Conservation (phyloP, 2,888 invertebrate species). For the Chrysotoxum bicinctum region DNA sequence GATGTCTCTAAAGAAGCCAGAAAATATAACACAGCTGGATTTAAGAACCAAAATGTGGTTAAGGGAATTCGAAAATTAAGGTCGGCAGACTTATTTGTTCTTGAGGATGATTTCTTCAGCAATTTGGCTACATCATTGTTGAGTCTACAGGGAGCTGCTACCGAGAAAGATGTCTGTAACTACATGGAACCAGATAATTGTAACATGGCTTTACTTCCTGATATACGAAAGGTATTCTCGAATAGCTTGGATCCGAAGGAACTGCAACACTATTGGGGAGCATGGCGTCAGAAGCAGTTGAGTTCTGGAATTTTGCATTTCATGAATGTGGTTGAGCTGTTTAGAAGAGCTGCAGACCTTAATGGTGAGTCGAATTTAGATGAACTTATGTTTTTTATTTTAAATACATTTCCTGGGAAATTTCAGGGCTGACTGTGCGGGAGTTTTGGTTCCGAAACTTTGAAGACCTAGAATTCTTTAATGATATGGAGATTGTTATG, state of each 20-base stretch:
- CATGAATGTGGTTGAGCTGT: conserved; percentile 84
- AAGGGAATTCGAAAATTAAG: conserved; percentile 76
- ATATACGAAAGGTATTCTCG: conserved; percentile 78
- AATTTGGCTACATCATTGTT: conserved; percentile 77
- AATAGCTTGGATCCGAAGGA: conserved; percentile 85
- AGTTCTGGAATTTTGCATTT: conserved; percentile 81
- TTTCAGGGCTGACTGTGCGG: conserved; percentile 41
- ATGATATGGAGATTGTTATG: conserved; percentile 86
- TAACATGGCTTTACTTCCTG: conserved; percentile 75
- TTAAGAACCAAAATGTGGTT: conserved; percentile 74
- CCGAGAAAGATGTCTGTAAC: conserved; percentile 83
- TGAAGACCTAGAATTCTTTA: conserved; percentile 85
- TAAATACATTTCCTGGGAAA: not conserved
- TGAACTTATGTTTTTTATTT: not conserved
- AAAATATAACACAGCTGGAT: conserved; percentile 78
- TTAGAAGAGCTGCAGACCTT: conserved; percentile 86
- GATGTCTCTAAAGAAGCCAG: conserved; percentile 83
- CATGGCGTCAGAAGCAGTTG: conserved; percentile 86
- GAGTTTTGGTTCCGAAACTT: conserved; percentile 74
- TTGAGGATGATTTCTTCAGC: conserved; percentile 79
- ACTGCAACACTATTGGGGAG: conserved; percentile 88
- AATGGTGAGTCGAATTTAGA: conserved; percentile 83
- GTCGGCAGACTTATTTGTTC: conserved; percentile 77
- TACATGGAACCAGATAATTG: conserved; percentile 59
- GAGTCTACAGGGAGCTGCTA: conserved; percentile 76